Evolutionary conservation across 1,140 invertebrate species (phyloP).

Genomic region (Drosophila repletoides): DNA sequence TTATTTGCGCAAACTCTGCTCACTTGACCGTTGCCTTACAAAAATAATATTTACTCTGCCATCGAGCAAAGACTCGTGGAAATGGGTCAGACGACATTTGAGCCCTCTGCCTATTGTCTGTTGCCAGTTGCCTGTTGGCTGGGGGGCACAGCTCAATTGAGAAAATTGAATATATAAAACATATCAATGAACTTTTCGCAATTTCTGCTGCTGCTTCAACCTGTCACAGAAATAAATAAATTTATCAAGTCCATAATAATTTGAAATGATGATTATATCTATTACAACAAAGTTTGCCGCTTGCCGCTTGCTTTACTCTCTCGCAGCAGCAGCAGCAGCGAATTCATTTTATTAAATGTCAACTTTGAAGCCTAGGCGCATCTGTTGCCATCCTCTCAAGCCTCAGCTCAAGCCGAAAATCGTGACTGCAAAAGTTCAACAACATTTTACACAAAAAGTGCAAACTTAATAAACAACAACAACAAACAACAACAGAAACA

Average conservation of each 20-base stretch:
- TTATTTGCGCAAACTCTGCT: conserved; percentile 9
- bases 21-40: conserved; percentile 20
- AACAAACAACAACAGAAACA: conserved; percentile 12
- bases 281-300: conserved; percentile 50
- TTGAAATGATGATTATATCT: conserved; percentile 70
- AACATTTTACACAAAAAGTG: conserved; percentile 77
- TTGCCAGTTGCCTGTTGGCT: too few relatives aligned
- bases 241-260: conserved; percentile 76
- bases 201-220: conserved; percentile 42
- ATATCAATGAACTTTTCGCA: conserved; percentile 55
- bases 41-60: conserved; percentile 44
- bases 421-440: conserved; percentile 79
- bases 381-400: conserved; percentile 33
- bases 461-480: conserved; percentile 55
- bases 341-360: conserved; percentile 79
- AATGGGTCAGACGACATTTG: conserved; percentile 55
- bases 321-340: conserved; percentile 16
- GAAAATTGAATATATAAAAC: conserved; percentile 52
- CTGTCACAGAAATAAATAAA: conserved; percentile 65
- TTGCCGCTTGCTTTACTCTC: conserved; percentile 12
- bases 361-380: conserved; percentile 54
- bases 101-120: background rate
- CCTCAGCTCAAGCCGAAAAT: conserved; percentile 28
- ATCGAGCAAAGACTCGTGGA: conserved; percentile 7
- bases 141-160: background rate